phyloP scores from a whole-genome alignment of 1,140 invertebrate genomes.

The Ditylenchus dipsaci region DNA sequence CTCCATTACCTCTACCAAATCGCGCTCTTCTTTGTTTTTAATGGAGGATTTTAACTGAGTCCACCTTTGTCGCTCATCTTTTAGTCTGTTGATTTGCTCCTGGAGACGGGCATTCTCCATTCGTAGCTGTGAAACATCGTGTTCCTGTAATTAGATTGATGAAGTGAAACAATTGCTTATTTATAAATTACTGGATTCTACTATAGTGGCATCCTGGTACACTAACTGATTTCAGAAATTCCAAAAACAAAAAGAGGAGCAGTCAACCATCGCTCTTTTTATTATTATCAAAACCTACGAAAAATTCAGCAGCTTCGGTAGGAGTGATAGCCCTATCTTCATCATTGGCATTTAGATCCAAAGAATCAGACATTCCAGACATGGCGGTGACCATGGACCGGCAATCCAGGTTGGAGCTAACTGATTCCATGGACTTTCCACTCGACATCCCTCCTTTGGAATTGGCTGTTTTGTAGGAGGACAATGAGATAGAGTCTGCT shows the following conservation, averaged over 20 bases:
- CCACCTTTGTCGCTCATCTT: slow-evolving; percentile 44
- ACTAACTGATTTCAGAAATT: no score
- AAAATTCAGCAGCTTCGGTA: slow-evolving; percentile 41
- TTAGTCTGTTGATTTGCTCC: slow-evolving; percentile 32
- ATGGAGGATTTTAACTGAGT: slow-evolving; percentile 17
- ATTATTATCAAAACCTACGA: slow-evolving; percentile 62
- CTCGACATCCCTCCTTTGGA: slow-evolving; percentile 33
- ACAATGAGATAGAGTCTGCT: slow-evolving; percentile 34
- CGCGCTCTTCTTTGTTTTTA: slow-evolving; percentile 21
- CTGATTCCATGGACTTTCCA: slow-evolving; percentile 43
- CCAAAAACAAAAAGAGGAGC: no score
- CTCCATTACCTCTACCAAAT: slow-evolving; percentile 48
- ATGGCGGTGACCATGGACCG: slow-evolving; percentile 52
- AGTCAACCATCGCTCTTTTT: no score
- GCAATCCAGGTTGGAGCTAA: slow-evolving; percentile 42
- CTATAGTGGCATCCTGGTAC: no score
- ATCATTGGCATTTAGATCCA: slow-evolving; percentile 18
- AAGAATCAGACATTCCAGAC: slow-evolving; percentile 43
- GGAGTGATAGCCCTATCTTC: slow-evolving; percentile 50
- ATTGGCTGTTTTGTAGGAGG: slow-evolving; percentile 50
- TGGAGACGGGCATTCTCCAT: slow-evolving; percentile 36
- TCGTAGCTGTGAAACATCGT: slow-evolving; percentile 33
- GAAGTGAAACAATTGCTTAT: no score
- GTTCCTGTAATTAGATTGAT: slow-evolving; percentile 70
- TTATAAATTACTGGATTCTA: no score